These are phyloP conservation scores for Scaptodrosophila lebanonensis DNA, from an alignment of 1,140 invertebrate species.

Conservation along the genomic window DNA sequence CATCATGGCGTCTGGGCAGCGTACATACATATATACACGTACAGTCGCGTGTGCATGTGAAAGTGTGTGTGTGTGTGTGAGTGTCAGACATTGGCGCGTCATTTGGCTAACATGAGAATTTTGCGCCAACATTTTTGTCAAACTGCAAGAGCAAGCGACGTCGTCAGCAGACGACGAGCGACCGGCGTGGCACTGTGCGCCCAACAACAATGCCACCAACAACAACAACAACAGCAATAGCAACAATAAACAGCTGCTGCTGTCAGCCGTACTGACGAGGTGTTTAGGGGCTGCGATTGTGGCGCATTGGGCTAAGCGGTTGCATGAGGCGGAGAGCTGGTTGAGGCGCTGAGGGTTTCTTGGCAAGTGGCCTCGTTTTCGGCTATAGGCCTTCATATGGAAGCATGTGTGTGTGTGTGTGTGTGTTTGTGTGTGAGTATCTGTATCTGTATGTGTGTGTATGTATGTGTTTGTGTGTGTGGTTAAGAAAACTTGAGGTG, in stretches of 20 bases:
- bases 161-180: slow-evolving; percentile 2
- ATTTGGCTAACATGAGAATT: slow-evolving; percentile 51
- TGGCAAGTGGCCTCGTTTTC: slow-evolving; percentile 56
- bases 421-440: background rate
- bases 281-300: slow-evolving; percentile 42
- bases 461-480: slow-evolving; percentile 56
- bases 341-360: slow-evolving; percentile 4
- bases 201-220: slow-evolving; percentile 2
- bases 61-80: background rate
- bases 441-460: background rate
- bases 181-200: too few relatives aligned
- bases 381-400: slow-evolving; percentile 15
- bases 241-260: slow-evolving; percentile 18
- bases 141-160: slow-evolving; percentile 35
- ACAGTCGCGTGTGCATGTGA: background rate
- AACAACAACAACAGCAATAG: slow-evolving; percentile 3
- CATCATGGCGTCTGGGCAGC: slow-evolving; percentile 15
- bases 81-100: slow-evolving; percentile 43
- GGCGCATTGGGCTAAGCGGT: slow-evolving; percentile 10
- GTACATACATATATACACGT: background rate
- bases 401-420: slow-evolving; percentile 7
- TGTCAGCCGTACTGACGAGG: slow-evolving; percentile 19
- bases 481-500: slow-evolving; percentile 71
- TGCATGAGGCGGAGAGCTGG: too few relatives aligned
- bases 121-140: slow-evolving; percentile 60